phyloP scores from a whole-genome alignment of 2,888 invertebrate genomes.

The Drosophila mulleri region DNA sequence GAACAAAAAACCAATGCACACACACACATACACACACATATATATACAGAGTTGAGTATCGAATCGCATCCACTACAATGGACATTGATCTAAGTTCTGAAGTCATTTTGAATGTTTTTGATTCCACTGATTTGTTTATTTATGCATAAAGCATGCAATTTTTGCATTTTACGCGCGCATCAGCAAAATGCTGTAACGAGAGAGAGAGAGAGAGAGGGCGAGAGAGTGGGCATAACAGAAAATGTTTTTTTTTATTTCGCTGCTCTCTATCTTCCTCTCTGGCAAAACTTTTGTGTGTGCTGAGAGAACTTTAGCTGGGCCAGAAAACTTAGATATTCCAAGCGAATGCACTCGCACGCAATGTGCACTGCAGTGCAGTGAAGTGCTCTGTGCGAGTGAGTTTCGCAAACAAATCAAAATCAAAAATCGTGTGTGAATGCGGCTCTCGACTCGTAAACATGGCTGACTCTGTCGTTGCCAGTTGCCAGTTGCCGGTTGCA shows the following conservation, averaged over 20 bases:
- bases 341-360: slow-evolving; percentile 74
- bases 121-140: slow-evolving; percentile 80
- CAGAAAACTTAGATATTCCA: slow-evolving; percentile 78
- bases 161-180: slow-evolving; percentile 72
- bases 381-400: slow-evolving; percentile 47
- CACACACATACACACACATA: background rate
- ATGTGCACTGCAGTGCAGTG: slow-evolving; percentile 41
- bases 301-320: slow-evolving; percentile 52
- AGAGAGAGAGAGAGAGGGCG: background rate
- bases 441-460: slow-evolving; percentile 72
- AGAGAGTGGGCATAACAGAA: background rate
- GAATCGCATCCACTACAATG: slow-evolving; percentile 53
- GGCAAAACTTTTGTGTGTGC: slow-evolving; percentile 7
- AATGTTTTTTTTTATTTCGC: background rate
- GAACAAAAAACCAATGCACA: slow-evolving; percentile 27
- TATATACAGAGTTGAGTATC: slow-evolving; percentile 14
- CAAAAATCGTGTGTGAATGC: slow-evolving; percentile 76
- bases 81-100: slow-evolving; percentile 72
- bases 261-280: background rate
- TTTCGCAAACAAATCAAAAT: slow-evolving; percentile 81
- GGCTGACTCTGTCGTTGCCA: slow-evolving; percentile 25
- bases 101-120: slow-evolving; percentile 80
- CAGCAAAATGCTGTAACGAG: slow-evolving; percentile 62
- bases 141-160: slow-evolving; percentile 80
- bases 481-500: slow-evolving; percentile 1